Conservation (phyloP, 2,113 vertebrate genomes). For the Platysteira castanea region DNA sequence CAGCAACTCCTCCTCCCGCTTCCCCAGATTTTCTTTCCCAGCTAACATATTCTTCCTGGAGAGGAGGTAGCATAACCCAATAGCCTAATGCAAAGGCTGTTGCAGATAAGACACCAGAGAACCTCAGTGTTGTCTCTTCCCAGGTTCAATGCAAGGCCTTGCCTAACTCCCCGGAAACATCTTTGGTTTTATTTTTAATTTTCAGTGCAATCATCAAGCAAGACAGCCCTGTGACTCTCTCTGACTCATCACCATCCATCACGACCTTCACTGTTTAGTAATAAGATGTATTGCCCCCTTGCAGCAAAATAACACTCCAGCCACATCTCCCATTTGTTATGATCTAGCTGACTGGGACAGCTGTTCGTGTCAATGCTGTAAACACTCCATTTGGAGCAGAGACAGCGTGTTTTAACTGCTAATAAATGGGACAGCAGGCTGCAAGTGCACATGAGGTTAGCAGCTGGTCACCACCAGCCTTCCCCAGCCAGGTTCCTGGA, state of each 20-base stretch:
- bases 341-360: conserved; percentile 34
- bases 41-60: background rate
- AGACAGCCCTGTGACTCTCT: background rate
- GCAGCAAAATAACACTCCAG: conserved; percentile 36
- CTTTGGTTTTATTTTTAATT: background rate
- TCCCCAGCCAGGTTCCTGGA: background rate
- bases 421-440: conserved; percentile 9
- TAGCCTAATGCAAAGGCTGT: background rate
- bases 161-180: background rate
- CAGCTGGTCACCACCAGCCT: background rate
- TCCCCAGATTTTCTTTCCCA: background rate
- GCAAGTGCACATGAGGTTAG: accelerated
- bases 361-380: conserved; percentile 4
- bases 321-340: conserved; percentile 44
- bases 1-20: background rate
- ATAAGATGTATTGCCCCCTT: conserved; percentile 41
- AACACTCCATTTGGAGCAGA: conserved; percentile 23
- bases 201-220: background rate
- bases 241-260: conserved; percentile 35
- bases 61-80: background rate
- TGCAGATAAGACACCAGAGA: background rate
- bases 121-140: background rate
- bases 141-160: background rate
- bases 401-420: background rate
- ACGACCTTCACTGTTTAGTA: conserved; percentile 5